Evolutionary conservation across 2,888 invertebrate species (phyloP), one percentile per base, ranked within the genome.

Genomic region (Coelinius sp.): DNA sequence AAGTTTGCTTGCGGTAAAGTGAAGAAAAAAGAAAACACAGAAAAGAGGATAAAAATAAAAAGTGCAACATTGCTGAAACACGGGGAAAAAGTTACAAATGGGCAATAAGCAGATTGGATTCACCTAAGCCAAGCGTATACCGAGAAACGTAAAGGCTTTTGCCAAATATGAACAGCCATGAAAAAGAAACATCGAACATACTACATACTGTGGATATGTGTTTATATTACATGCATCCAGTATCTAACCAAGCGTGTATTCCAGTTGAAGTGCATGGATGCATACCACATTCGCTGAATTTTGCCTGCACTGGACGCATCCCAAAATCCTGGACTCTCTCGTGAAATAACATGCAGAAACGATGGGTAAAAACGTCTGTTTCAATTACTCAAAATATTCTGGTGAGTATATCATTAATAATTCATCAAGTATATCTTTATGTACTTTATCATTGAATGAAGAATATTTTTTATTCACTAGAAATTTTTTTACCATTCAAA

Each of bases 81-180:
- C 69, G 71, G 73, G 75, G 75, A 74, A 77, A 77, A 79, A 80
- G 78, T 79, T 79, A 80, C 78, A 80, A 82, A 82, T 77, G 79
- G 81, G 79, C 82, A 82, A 82, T 83, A 82, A 82, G 82, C 78
- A 81, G 79, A 83, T 82, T 83, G 82, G 81, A 82, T 81, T 80
- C 79, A 77, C 76, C 77, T 76, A 77, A 73, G 76, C 76, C 74
- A 77, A 75, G 70, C 75, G 70, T 38, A 68, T 38, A 22, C 52
- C 53, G 67, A 75, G 67, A 53, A 72, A 73, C 65, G 77, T 74
- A 71, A 77, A 73, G 75, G 68, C 80, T 76, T n/a, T 79, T 80
- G 81, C 80, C 81, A 81, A 81, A 81, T 81, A 79, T 78, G 78
- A 77, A 75, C 76, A 75, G 63, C 41, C 41, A 68, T 73, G 75